Base-by-base conservation (phyloP, 2,888 invertebrate genomes). In the Erebia palarica region DNA sequence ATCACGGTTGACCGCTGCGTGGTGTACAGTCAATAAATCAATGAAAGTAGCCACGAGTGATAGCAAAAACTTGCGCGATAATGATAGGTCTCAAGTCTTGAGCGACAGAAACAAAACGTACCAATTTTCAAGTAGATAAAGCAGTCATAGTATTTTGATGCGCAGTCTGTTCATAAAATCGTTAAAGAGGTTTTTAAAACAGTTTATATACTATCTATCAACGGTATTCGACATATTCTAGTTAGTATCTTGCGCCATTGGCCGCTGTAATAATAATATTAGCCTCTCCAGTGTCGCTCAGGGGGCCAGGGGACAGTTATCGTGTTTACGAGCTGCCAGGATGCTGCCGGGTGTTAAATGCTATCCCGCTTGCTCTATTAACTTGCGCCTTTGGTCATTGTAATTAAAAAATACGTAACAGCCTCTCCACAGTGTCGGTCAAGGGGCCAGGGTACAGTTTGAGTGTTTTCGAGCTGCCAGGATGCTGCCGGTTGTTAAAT, bases 291-390 rank as follows among this genome's bases (percentile, higher is more conserved):
- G 79, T 81, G 78, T 82, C 80, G 82, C 82, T 83, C 82, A 82
- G 80, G 80, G 75, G 83, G 82, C 74, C 83, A 81, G 75, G 75
- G 75, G 80, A 82, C 82, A 81, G 82, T 82, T 82, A 2, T 71
- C 73, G 71, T 66, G 69, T 72, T 76, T 71, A 64, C 67, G n/a
- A n/a, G n/a, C n/a, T n/a, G n/a, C n/a, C n/a, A n/a, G n/a, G n/a
- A n/a, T 21, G 65, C 21, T 21, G 68, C 61, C 68, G 65, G 73
- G 21, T 21, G 21, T 36, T 7, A 36, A 36, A 2, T 36, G 36
- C 7, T 7, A 36, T 36, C 36, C 36, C 36, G 7, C 36, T 42
- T 13, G 16, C 61, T 55, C 61, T 51, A 16, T 1, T 70, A 58
- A 58, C 44, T 70, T 55, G 53, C 36, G 36, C 36, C 36, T 7